Evolutionary conservation across 2,113 vertebrate genomes (phyloP).

Genomic region (Sebastes schlegelii): DNA sequence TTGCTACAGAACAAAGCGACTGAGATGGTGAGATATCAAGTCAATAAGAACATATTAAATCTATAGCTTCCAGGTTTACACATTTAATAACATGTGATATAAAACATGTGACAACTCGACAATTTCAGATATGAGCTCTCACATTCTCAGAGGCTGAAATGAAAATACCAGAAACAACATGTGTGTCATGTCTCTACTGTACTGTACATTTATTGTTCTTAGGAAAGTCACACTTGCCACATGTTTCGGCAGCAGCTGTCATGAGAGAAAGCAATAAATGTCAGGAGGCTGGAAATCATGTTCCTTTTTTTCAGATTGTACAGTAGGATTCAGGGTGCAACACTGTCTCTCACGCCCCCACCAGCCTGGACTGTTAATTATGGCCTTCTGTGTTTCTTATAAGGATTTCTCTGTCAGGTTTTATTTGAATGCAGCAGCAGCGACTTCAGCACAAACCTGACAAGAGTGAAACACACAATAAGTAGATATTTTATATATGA

Average conservation of each 20-base stretch:
- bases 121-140: not conserved
- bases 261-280: conserved; percentile 19
- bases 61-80: not conserved
- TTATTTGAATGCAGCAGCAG: not conserved
- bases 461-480: not conserved
- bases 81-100: not conserved
- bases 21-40: not conserved
- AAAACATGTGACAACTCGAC: not conserved
- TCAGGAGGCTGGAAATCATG: conserved; percentile 31
- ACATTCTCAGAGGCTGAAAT: not conserved
- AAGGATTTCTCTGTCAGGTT: not conserved
- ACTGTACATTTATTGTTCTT: not conserved
- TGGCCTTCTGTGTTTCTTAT: not conserved
- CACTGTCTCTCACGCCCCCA: not conserved
- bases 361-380: not conserved
- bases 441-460: not conserved
- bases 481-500: not conserved
- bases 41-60: not conserved
- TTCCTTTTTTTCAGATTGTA: not conserved
- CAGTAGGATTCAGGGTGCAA: not conserved
- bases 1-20: not conserved
- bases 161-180: not conserved
- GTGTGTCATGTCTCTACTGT: not conserved
- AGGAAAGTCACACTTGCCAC: not conserved
- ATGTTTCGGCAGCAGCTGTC: not conserved